A percentile compares a stretch with the other conserved stretches of the same genome.
Conservation (phyloP, 2,113 vertebrate species). For the Hyperoodon ampullatus region DNA sequence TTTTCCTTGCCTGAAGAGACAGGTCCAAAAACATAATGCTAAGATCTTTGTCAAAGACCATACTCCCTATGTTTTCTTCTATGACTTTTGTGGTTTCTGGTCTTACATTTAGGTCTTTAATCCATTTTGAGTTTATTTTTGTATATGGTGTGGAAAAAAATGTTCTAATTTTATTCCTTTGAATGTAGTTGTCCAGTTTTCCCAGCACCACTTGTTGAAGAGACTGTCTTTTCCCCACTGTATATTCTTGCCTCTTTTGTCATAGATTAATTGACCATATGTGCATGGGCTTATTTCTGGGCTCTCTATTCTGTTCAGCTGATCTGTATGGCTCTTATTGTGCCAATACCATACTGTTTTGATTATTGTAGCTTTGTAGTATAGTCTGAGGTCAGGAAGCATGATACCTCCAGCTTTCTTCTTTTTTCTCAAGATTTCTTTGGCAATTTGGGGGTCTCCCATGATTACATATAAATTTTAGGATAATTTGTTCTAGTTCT, state of each 20-base stretch:
- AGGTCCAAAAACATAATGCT: not conserved
- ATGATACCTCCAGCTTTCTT: not conserved
- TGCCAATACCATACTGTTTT: not conserved
- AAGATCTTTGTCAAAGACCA: not conserved
- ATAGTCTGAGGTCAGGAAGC: not conserved
- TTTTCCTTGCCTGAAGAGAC: not conserved
- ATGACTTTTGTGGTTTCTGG: not conserved
- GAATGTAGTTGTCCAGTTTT: not conserved
- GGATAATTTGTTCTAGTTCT: not conserved
- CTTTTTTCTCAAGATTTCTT: not conserved
- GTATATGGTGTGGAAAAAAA: not conserved
- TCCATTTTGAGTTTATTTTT: not conserved
- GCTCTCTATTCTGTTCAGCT: not conserved
- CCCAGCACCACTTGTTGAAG: not conserved
- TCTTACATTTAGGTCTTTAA: not conserved
- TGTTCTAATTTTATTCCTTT: not conserved
- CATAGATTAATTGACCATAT: not conserved
- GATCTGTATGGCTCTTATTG: not conserved
- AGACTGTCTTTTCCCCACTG: not conserved
- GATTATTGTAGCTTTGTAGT: not conserved
- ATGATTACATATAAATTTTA: not conserved
- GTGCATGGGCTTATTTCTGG: not conserved
- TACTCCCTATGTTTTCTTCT: not conserved
- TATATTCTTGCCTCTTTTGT: not conserved
- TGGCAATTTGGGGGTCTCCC: not conserved